Evolutionary conservation across 2,888 invertebrate genomes (phyloP), one percentile per base, ranked within the genome.

Genomic region (Oxycera nigricornis): DNA sequence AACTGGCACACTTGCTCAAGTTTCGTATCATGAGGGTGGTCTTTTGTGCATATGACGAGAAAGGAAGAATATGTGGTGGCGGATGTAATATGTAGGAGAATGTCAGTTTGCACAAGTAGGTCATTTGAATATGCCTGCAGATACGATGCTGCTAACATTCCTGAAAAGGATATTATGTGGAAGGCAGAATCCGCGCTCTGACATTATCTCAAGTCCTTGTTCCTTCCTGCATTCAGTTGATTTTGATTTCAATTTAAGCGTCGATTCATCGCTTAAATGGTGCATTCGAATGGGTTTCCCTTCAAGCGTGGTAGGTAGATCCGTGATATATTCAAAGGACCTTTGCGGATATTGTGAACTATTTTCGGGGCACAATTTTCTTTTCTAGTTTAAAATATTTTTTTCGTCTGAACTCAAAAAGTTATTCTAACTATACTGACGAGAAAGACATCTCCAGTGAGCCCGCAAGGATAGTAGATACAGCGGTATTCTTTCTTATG

Each of bases 171-270:
- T 39, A 22, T 39, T 30, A 24, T 24, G 20, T 65, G 30, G 39
- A 41, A 11, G 22, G 41, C 41, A 30, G 24, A 14, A 41, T 22
- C 39, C 41, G 26, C 11, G 7, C 7, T 24, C 22, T 65, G 65
- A 41, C 41, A 41, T 41, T 65, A 65, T 65, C 65, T 41, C 14
- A 2, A 11, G 11, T 41, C 41, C 65, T 62, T 35, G 62, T 35
- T 62, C 35, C 41, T 24, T 41, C 22, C 30, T 65, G 35, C n/a
- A 24, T 65, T 14, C 65, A 39, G 3, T 20, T 22, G 65, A 41
- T 65, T 65, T 65, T 65, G 65, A 41, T 65, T 65, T 65, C 41
- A 65, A 65, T 65, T 65, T 26, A 65, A 14, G 22, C 41, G 22
- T 65, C 35, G 20, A 65, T 65, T 22, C 22, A 20, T 9, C 11